Evolutionary conservation across 2,797 vertebrate species (phyloP).

Genomic region (Oophaga sylvatica): DNA sequence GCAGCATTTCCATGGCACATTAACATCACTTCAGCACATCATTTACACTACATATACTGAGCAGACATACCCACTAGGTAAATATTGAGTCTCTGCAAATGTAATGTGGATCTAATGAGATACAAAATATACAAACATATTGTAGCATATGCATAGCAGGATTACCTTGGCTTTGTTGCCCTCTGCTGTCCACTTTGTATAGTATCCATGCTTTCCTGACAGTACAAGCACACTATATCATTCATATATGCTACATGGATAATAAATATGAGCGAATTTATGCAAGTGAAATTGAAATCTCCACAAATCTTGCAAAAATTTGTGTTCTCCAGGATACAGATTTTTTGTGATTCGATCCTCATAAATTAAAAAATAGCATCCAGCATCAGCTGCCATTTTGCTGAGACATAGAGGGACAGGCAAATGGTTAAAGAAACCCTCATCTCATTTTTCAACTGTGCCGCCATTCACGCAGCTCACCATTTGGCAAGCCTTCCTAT

Average conservation of each 20-base stretch:
- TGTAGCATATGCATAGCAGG: not conserved
- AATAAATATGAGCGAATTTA: not conserved
- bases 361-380: too few species aligned
- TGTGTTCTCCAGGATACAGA: too few species aligned
- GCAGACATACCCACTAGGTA: conserved; percentile 15
- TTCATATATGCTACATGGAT: not conserved
- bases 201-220: not conserved
- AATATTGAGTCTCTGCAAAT: not conserved
- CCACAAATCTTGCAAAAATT: too few species aligned
- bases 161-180: not conserved
- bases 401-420: too few species aligned
- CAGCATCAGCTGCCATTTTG: too few species aligned
- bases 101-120: not conserved
- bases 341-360: too few species aligned
- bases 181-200: conserved; percentile 6
- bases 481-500: too few species aligned
- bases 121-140: not conserved
- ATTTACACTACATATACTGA: not conserved
- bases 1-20: not conserved
- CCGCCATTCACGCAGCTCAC: too few species aligned
- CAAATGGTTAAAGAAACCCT: too few species aligned
- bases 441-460: too few species aligned
- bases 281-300: too few species aligned
- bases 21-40: not conserved
- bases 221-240: not conserved